Percentiles rank a stretch among this genome's conserved stretches.
Evolutionary conservation across 2,797 vertebrate genomes (phyloP).

Genomic region (Cryptoprocta ferox): DNA sequence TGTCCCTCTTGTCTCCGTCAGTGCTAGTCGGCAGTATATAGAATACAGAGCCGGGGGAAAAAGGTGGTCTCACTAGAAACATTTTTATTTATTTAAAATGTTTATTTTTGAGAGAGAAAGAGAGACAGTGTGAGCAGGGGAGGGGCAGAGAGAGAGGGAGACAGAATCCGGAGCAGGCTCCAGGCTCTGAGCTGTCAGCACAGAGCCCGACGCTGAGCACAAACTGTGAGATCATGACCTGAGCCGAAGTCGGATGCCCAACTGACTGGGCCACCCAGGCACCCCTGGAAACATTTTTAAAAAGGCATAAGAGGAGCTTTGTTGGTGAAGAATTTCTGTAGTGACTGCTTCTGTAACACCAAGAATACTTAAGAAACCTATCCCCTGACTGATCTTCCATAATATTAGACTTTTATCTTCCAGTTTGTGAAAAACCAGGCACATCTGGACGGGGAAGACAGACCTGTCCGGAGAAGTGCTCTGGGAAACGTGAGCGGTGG

Average conservation of each 20-base stretch:
- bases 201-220: no score
- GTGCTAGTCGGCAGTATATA: no score
- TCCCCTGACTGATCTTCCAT: not conserved
- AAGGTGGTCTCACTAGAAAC: not conserved
- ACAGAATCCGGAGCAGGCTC: no score
- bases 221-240: no score
- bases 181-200: no score
- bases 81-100: not conserved
- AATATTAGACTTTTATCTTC: not conserved
- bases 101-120: no score
- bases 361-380: not conserved
- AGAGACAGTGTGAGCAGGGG: no score
- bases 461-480: fast-evolving
- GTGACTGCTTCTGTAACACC: not conserved
- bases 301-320: not conserved
- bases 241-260: no score
- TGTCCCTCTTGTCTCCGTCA: not conserved
- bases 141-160: no score
- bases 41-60: not conserved
- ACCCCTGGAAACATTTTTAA: not conserved
- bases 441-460: not conserved
- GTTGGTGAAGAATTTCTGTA: not conserved
- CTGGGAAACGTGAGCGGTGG: fast-evolving
- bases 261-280: no score
- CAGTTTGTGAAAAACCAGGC: not conserved